phyloP scores from a whole-genome alignment of 2,888 invertebrate genomes.

The Ctena decussata region DNA sequence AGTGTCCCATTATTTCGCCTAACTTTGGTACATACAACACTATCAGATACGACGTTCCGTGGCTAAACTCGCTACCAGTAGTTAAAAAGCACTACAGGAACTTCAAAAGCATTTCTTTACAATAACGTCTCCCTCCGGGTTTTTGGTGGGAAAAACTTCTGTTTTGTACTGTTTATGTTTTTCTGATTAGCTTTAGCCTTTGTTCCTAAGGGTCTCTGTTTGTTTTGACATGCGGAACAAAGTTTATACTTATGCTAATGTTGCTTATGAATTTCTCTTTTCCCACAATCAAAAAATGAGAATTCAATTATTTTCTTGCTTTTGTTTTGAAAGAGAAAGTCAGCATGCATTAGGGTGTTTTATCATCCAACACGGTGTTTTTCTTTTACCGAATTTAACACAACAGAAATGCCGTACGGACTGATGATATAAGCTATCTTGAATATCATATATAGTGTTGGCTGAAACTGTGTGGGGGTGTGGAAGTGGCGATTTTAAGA shows the following conservation, averaged over 20 bases:
- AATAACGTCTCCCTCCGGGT: not conserved
- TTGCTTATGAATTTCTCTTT: not conserved
- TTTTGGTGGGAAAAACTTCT: conserved; percentile 49
- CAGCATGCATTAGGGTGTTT: not conserved
- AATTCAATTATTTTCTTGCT: conserved; percentile 56
- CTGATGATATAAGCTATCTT: no score
- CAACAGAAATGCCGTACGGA: no score
- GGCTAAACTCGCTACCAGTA: not conserved
- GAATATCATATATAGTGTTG: no score
- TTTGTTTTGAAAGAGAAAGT: conserved; percentile 60
- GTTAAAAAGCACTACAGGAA: not conserved
- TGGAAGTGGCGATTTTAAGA: no score
- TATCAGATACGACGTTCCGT: no score
- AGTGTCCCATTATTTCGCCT: no score
- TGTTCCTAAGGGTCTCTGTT: conserved; percentile 59
- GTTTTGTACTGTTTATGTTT: conserved; percentile 56
- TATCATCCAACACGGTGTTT: no score
- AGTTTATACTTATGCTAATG: conserved; percentile 7
- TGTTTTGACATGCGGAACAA: conserved; percentile 51
- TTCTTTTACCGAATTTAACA: no score
- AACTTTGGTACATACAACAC: no score
- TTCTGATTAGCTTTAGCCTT: conserved; percentile 59
- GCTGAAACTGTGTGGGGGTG: no score
- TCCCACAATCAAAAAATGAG: conserved; percentile 46
- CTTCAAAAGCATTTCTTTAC: not conserved